phyloP scores from a whole-genome alignment of 2,888 invertebrate species.

The Trisateles emortualis region DNA sequence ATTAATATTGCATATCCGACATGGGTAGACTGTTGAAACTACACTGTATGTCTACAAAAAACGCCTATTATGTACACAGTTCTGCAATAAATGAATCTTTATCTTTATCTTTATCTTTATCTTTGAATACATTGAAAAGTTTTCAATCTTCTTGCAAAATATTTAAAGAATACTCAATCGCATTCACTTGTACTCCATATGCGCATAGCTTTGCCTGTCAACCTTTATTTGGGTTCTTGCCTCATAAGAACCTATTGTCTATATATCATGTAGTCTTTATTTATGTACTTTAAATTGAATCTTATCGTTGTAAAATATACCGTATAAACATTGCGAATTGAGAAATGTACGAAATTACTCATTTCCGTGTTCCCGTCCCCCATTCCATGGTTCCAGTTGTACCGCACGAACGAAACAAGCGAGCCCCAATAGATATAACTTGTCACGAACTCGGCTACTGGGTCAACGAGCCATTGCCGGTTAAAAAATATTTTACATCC shows the following conservation, averaged over 20 bases:
- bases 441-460: slow-evolving; percentile 78
- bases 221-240: background rate
- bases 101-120: too few species aligned
- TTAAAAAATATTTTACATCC: slow-evolving; percentile 45
- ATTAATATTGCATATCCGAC: too few species aligned
- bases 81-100: too few species aligned
- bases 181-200: too few species aligned
- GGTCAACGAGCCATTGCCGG: slow-evolving; percentile 71
- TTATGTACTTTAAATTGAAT: background rate
- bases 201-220: too few species aligned
- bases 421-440: slow-evolving; percentile 62
- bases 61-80: too few species aligned
- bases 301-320: background rate
- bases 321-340: slow-evolving; percentile 12
- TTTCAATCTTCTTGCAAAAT: too few species aligned
- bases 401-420: slow-evolving; percentile 43
- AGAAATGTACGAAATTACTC: slow-evolving; percentile 35
- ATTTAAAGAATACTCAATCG: too few species aligned
- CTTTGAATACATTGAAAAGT: too few species aligned
- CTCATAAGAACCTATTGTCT: background rate
- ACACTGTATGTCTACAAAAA: too few species aligned
- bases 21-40: too few species aligned
- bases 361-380: slow-evolving; percentile 45
- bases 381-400: slow-evolving; percentile 35
- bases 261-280: slow-evolving; percentile 18